phyloP scores from a whole-genome alignment of 2,113 vertebrate species.

The Gobiocypris rarus region DNA sequence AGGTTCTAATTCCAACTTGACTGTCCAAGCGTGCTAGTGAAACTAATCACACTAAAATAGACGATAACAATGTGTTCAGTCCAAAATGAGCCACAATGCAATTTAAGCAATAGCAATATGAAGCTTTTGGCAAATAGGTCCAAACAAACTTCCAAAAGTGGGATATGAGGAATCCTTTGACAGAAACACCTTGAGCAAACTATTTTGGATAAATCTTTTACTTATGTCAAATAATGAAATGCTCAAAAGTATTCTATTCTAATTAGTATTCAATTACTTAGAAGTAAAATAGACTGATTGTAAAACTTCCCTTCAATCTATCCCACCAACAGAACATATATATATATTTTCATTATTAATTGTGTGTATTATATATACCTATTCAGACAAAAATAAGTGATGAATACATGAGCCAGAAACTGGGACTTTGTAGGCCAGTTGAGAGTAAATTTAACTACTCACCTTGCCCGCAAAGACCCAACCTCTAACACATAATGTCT shows the following conservation, averaged over 20 bases:
- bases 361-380: too few species aligned
- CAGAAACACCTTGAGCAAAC: neutral
- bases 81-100: neutral
- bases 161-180: neutral
- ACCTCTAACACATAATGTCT: slow-evolving; percentile 71
- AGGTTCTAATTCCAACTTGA: neutral
- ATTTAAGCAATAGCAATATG: neutral
- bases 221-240: neutral
- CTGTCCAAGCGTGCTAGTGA: neutral
- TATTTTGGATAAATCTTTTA: neutral
- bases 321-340: neutral
- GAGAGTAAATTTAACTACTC: slow-evolving; percentile 73
- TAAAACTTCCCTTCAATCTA: neutral
- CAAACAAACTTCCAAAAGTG: neutral
- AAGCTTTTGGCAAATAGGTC: neutral
- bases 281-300: neutral
- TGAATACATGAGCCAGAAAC: slow-evolving; percentile 78
- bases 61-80: neutral
- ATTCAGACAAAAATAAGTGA: neutral
- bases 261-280: neutral
- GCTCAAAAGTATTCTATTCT: too few species aligned
- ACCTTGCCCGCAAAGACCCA: slow-evolving; percentile 92
- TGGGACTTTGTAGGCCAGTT: slow-evolving; percentile 95
- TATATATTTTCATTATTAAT: neutral
- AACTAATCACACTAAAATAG: neutral